Evolutionary conservation across 2,113 vertebrate species (phyloP).

Genomic region (Heterocephalus glaber): DNA sequence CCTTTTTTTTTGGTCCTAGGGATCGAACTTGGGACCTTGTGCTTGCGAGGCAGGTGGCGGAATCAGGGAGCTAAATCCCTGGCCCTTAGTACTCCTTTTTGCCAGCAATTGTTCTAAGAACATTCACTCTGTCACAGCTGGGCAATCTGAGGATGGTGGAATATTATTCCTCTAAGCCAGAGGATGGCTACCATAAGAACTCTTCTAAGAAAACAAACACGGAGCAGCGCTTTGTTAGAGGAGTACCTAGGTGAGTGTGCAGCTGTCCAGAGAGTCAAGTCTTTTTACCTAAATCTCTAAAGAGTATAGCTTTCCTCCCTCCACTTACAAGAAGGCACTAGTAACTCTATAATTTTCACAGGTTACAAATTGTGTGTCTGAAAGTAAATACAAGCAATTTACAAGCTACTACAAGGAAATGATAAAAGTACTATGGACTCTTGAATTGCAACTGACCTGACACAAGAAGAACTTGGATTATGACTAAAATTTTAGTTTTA

Average conservation of each 20-base stretch:
- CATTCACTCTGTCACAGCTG: neutral
- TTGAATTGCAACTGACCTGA: too few species aligned
- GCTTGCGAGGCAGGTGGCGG: too few species aligned
- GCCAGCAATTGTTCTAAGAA: neutral
- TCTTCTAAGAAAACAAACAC: neutral
- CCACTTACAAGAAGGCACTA: neutral
- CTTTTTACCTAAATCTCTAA: neutral
- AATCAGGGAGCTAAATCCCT: too few species aligned
- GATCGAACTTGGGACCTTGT: too few species aligned
- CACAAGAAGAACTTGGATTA: too few species aligned
- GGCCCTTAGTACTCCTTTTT: neutral
- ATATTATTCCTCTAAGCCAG: neutral
- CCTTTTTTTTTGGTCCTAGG: too few species aligned
- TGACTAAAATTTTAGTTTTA: too few species aligned
- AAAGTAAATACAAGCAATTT: slow-evolving; percentile 12
- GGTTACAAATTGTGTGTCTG: neutral
- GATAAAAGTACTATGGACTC: neutral
- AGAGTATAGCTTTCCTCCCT: neutral
- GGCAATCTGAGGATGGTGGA: neutral
- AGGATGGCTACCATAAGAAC: neutral
- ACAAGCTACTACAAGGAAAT: neutral
- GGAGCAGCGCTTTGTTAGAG: neutral
- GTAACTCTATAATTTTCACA: neutral
- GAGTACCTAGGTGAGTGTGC: neutral
- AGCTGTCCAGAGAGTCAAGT: neutral